Conservation (phyloP, 2,113 vertebrate genomes). For the Apistogramma diplotaenia region DNA sequence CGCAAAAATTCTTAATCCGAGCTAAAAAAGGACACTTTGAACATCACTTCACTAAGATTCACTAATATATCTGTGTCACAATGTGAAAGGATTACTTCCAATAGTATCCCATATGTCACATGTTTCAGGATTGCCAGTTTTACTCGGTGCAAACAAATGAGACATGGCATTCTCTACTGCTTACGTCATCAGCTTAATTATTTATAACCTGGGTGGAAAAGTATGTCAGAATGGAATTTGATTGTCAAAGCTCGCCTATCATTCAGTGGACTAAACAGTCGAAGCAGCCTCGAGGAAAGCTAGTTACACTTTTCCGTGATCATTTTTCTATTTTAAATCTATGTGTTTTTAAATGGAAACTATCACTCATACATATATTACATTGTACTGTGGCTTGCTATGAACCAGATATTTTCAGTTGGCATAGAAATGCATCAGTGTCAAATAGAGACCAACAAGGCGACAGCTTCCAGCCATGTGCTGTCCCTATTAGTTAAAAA, state of each 20-base stretch:
- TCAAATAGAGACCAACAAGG: constrained; percentile 60
- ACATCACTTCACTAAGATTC: constrained; percentile 12
- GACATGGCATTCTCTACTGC: constrained; percentile 71
- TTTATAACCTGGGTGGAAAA: constrained; percentile 74
- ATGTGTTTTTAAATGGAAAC: neutral
- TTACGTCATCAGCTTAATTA: constrained; percentile 75
- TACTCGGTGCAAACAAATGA: constrained; percentile 61
- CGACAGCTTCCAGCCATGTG: constrained; percentile 69
- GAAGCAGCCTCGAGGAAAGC: constrained; percentile 9
- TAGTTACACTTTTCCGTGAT: neutral
- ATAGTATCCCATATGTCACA: constrained; percentile 45
- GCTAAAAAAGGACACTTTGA: neutral
- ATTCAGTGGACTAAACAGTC: constrained; percentile 63
- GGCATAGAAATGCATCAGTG: constrained; percentile 64
- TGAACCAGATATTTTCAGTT: constrained; percentile 40
- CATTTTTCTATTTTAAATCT: neutral
- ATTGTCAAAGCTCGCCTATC: constrained; percentile 69
- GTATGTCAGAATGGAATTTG: constrained; percentile 68
- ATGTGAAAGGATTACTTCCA: constrained; percentile 42
- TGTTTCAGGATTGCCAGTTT: constrained; percentile 57
- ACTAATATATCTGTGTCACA: constrained; percentile 27
- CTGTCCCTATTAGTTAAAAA: constrained; percentile 75
- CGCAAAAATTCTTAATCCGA: constrained; percentile 15
- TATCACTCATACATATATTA: neutral
- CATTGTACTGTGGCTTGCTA: neutral